Base-by-base conservation (phyloP, 2,113 vertebrate genomes). In the Rhabdornis inornatus region DNA sequence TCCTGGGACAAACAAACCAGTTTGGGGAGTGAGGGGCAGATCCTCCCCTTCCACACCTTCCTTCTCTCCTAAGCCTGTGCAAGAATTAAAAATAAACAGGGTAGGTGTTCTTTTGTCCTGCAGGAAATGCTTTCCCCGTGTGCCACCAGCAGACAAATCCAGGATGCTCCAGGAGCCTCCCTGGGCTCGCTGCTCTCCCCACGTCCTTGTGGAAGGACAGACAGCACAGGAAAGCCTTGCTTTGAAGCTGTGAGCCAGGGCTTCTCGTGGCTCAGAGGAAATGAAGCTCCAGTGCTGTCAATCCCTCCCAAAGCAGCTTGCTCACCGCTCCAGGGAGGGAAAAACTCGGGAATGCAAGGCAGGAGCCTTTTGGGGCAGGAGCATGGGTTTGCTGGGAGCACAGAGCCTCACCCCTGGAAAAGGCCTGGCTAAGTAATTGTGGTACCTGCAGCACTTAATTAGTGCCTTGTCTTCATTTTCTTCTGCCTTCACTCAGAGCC, bases 241-340 rank as follows among this genome's bases (percentile, higher is more conserved):
- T 84, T 89, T 56, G 85, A 65, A 75, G 24, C 35, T 47, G 16
- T 4, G 3, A 88, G 11, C 45, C 35, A 45, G 6, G 7, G 13
- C 21, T 63, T 81, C 39, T 24, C 52, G 3, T 9, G 33, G 30
- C 56, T 47, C 7, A 22, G 24, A 19, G 16, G 42, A 78, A 47
- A 3, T 0, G 1, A 53, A 40, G 25, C 5, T 0, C 7, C 55
- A 4, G 24, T 0, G 0, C 4, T 5, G 24, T 3, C 49, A 39
- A 18, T 10, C 40, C 45, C 13, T 69, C 60, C 59, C 40, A 21
- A 25, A 83, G 40, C 20, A 33, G 12, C 31, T 31, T 7, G 4
- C 6, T 79, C 10, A 13, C 6, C 10, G 42, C 37, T n/a, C 27
- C 44, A 15, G 15, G 12, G 42, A 7, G 28, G 9, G 17, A 8